Conservation (phyloP, 2,113 vertebrate species). For the Rattus rattus region DNA sequence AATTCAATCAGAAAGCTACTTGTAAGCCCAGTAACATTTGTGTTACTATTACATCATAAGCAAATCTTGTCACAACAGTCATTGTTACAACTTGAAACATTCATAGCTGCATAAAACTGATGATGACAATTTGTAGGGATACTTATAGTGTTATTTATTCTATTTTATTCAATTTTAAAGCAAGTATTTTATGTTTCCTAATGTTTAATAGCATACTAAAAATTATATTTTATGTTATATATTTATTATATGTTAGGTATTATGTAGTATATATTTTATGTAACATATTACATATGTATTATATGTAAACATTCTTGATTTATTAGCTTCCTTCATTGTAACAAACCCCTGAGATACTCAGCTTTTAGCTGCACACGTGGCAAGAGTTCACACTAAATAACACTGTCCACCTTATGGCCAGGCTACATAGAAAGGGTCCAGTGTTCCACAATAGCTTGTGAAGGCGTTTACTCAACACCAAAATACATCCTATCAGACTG, state of each 20-base stretch:
- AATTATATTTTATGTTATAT: neutral
- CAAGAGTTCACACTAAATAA: neutral
- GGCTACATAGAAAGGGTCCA: neutral
- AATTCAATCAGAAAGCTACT: neutral
- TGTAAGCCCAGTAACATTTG: neutral
- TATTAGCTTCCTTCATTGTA: neutral
- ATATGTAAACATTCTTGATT: neutral
- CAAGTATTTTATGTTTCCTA: neutral
- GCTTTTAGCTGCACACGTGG: neutral
- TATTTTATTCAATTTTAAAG: neutral
- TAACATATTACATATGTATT: no score
- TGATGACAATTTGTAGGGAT: neutral
- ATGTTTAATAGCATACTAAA: neutral
- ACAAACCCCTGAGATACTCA: neutral
- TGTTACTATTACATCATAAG: neutral
- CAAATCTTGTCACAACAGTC: neutral
- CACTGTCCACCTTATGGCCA: neutral
- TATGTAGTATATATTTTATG: no score
- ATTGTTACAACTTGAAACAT: neutral
- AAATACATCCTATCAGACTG: neutral
- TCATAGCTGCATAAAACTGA: neutral
- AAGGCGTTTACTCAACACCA: neutral
- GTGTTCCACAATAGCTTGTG: neutral
- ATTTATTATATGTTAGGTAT: no score
- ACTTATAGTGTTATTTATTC: neutral